These are phyloP conservation scores for Hyphantria cunea DNA, from an alignment of 1,140 invertebrate genomes.

Conservation along the genomic window DNA sequence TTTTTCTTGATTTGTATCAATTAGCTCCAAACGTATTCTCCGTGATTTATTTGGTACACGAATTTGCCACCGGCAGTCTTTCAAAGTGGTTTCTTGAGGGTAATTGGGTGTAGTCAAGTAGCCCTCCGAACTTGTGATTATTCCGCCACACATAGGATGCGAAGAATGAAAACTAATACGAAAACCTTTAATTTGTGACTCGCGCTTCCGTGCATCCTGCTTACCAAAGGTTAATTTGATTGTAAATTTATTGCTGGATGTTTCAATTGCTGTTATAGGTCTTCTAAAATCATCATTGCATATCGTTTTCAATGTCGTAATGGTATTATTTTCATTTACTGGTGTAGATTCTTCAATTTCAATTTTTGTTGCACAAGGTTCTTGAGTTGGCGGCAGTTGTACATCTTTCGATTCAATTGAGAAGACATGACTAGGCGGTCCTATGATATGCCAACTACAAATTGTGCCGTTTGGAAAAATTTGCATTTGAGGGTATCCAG, in stretches of 20 bases:
- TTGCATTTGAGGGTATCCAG: conserved; percentile 81
- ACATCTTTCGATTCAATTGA: conserved; percentile 72
- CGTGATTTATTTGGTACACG: conserved; percentile 83
- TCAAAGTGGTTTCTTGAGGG: conserved; percentile 78
- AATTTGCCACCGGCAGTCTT: conserved; percentile 87
- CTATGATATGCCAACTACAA: conserved; percentile 85
- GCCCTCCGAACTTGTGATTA: conserved; percentile 81
- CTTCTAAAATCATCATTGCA: conserved; percentile 60
- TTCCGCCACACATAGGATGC: conserved; percentile 84
- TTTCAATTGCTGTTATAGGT: conserved; percentile 40
- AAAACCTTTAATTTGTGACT: conserved; percentile 60
- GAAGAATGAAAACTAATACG: conserved; percentile 70
- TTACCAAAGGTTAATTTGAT: conserved; percentile 81
- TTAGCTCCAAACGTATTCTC: conserved; percentile 57
- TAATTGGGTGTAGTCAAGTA: conserved; percentile 87
- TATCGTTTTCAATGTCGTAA: conserved; percentile 45
- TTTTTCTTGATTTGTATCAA: conserved; percentile 47
- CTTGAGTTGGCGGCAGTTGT: conserved; percentile 58
- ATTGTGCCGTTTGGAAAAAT: conserved; percentile 76
- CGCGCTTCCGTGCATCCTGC: conserved; percentile 45
- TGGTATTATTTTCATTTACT: conserved; percentile 55
- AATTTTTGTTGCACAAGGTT: conserved; percentile 58
- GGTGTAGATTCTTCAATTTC: conserved; percentile 54
- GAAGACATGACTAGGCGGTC: conserved; percentile 74
- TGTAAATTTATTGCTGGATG: conserved; percentile 59